Conservation (phyloP, 30 jellyfish, hydroid and myxozoan genomes). For the Aurelia sp. region DNA sequence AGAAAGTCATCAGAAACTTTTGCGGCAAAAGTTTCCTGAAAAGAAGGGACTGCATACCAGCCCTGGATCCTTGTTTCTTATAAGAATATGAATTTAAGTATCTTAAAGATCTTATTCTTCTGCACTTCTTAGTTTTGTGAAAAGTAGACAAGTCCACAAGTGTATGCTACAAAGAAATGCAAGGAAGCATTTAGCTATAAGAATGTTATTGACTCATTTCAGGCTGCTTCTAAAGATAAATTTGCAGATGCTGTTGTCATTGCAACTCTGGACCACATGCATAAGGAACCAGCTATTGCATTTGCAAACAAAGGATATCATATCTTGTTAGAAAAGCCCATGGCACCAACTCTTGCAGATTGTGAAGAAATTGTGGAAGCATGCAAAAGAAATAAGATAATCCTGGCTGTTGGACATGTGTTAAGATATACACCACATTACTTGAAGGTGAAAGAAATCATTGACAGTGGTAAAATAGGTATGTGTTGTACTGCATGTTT, state of each 20-base stretch:
- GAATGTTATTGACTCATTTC: no score
- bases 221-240: conserved; percentile 72
- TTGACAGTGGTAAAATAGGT: conserved; percentile 88
- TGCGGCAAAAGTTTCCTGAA: no score
- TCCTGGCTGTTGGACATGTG: conserved; percentile 87
- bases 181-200: no score
- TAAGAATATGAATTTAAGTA: no score
- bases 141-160: no score
- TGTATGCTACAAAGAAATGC: not conserved
- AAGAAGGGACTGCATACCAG: no score
- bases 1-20: no score
- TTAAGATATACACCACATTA: conserved; percentile 77
- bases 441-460: conserved; percentile 74
- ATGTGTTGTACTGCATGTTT: not conserved
- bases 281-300: conserved; percentile 83
- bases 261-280: conserved; percentile 79
- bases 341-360: conserved; percentile 87
- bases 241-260: conserved; percentile 98
- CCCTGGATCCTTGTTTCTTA: no score
- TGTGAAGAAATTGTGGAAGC: conserved; percentile 85
- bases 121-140: no score
- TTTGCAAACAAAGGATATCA: conserved; percentile 88
- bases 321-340: conserved; percentile 85
- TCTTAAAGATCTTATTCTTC: no score
- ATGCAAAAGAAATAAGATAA: conserved; percentile 66